These are phyloP conservation scores for Zosterops pallidus DNA, from an alignment of 2,113 vertebrate genomes.

Conservation along the genomic window DNA sequence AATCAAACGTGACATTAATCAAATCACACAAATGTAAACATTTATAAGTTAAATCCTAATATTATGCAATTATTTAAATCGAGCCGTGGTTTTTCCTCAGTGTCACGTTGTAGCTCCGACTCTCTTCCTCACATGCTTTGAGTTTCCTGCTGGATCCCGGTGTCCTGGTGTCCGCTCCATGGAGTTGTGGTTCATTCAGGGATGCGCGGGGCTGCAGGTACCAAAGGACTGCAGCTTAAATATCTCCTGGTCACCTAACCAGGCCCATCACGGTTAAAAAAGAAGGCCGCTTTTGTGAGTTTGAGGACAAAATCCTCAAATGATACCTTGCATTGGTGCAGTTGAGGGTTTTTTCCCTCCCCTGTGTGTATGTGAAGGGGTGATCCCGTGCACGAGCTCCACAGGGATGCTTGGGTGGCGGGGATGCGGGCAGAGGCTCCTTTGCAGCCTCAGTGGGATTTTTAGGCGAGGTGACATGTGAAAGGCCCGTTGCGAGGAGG, in stretches of 20 bases:
- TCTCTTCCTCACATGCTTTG: background rate
- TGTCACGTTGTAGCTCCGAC: background rate
- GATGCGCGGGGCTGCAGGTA: background rate
- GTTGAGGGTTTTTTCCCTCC: accelerated
- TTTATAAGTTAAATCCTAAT: constrained; percentile 56
- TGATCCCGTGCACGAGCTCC: background rate
- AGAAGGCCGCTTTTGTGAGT: accelerated
- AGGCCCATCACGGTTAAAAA: background rate
- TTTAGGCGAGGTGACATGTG: background rate
- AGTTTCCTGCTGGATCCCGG: background rate
- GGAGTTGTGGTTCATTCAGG: background rate
- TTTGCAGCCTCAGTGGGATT: background rate
- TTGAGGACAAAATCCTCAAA: background rate
- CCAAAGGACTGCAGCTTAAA: background rate
- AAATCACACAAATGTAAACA: constrained; percentile 59
- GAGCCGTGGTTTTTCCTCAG: background rate
- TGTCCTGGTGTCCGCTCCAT: background rate
- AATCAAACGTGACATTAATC: constrained; percentile 52
- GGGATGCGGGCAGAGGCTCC: background rate
- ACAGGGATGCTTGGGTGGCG: background rate
- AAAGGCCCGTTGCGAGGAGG: background rate
- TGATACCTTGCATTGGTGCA: too few species aligned
- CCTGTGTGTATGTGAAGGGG: background rate
- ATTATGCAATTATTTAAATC: constrained; percentile 66
- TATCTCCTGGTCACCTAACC: background rate